A percentile compares a stretch with the other conserved stretches of the same genome.
Conservation (phyloP, 2,797 vertebrate species). For the Saxicola maurus region DNA sequence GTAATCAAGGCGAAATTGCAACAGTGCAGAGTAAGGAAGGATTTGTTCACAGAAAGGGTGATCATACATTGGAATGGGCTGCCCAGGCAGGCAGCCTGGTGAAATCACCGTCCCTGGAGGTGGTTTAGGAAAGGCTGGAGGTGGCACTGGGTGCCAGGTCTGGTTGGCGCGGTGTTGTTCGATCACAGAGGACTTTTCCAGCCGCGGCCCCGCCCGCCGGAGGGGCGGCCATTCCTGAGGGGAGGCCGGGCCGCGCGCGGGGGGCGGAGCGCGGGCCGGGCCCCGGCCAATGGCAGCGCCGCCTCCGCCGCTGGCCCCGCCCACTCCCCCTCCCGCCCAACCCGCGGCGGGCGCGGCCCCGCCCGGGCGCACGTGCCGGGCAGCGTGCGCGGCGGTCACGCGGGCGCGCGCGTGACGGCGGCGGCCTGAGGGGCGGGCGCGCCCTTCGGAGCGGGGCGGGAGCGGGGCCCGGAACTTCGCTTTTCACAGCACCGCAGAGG, state of each 20-base stretch:
- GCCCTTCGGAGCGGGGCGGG: background rate
- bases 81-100: background rate
- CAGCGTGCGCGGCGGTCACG: background rate
- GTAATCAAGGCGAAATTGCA: background rate
- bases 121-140: background rate
- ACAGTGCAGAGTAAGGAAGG: background rate
- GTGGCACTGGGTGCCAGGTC: background rate
- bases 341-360: background rate
- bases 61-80: background rate
- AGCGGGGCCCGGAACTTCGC: background rate
- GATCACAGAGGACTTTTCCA: fast-evolving
- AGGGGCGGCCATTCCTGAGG: background rate
- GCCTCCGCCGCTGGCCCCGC: too few species aligned
- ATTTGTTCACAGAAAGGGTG: background rate
- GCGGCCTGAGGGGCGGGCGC: background rate
- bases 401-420: background rate
- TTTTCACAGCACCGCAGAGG: background rate
- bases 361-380: background rate
- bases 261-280: too few species aligned
- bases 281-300: too few species aligned
- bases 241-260: too few species aligned
- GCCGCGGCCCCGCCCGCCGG: fast-evolving
- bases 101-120: background rate
- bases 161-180: too few species aligned
- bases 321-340: too few species aligned